phyloP scores from a whole-genome alignment of 2,113 vertebrate species.

The Bubalus kerabau region DNA sequence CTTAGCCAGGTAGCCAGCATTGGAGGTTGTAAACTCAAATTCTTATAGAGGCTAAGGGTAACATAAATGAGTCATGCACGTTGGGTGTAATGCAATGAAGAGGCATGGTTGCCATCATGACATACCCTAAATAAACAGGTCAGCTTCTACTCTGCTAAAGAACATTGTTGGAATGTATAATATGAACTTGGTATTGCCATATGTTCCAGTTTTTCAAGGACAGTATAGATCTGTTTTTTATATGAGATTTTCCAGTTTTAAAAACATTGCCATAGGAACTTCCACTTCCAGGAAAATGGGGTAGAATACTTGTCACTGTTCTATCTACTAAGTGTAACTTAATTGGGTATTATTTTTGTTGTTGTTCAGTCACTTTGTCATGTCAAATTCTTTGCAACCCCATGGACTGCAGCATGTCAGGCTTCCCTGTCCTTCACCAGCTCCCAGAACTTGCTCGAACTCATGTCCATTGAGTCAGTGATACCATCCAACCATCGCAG shows the following conservation, averaged over 20 bases:
- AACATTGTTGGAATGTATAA: constrained; percentile 14
- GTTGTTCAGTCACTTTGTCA: neutral
- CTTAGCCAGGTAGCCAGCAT: neutral
- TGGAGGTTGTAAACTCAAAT: neutral
- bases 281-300: neutral
- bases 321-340: neutral
- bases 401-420: rapidly evolving
- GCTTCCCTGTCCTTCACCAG: neutral
- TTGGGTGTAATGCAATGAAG: neutral
- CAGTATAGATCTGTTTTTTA: constrained; percentile 41
- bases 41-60: neutral
- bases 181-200: neutral
- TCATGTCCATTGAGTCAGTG: neutral
- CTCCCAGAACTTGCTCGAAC: neutral
- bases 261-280: neutral
- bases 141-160: neutral
- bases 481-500: neutral
- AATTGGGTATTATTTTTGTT: neutral
- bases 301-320: neutral
- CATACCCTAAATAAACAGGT: neutral
- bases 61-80: neutral
- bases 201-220: constrained; percentile 47
- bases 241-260: constrained; percentile 19
- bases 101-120: neutral
- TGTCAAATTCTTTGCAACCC: neutral